Percentiles rank a stretch among this genome's conserved stretches.
Conservation (phyloP, 2,888 invertebrate genomes). For the Drosophila leonis region DNA sequence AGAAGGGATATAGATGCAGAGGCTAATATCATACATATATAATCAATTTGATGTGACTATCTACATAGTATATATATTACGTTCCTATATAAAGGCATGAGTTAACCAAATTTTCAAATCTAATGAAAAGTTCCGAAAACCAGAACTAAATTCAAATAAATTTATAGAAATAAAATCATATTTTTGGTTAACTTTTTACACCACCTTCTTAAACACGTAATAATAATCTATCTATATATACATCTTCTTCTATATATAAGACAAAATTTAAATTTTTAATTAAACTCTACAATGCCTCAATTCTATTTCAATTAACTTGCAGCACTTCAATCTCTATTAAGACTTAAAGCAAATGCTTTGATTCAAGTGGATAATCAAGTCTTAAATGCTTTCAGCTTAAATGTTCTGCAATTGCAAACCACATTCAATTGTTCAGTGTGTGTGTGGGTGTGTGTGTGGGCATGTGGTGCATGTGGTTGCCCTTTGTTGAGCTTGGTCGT, state of each 20-base stretch:
- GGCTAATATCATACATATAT: not conserved
- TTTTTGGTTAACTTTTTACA: no score
- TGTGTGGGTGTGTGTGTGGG: not conserved
- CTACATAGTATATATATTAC: not conserved
- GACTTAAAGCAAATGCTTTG: constrained; percentile 1
- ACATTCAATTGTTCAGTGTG: constrained; percentile 6
- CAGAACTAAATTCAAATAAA: no score
- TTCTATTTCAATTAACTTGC: not conserved
- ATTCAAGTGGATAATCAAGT: constrained; percentile 18
- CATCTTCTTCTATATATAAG: not conserved
- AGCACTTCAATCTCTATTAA: not conserved
- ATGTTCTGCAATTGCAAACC: constrained; percentile 8
- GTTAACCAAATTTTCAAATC: no score
- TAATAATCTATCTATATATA: not conserved
- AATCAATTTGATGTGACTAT: not conserved
- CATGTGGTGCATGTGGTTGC: constrained; percentile 6
- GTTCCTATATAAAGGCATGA: no score
- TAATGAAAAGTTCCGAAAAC: no score
- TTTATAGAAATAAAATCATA: no score
- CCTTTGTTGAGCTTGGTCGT: constrained; percentile 15
- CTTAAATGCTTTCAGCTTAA: constrained; percentile 20
- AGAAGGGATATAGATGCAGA: not conserved
- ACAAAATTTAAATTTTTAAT: not conserved
- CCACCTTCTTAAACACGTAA: no score
- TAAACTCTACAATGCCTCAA: not conserved